A percentile compares a stretch with the other conserved stretches of the same genome.
These are phyloP conservation scores for Tachina lurida DNA, from an alignment of 2,888 invertebrate species.

Conservation along the genomic window DNA sequence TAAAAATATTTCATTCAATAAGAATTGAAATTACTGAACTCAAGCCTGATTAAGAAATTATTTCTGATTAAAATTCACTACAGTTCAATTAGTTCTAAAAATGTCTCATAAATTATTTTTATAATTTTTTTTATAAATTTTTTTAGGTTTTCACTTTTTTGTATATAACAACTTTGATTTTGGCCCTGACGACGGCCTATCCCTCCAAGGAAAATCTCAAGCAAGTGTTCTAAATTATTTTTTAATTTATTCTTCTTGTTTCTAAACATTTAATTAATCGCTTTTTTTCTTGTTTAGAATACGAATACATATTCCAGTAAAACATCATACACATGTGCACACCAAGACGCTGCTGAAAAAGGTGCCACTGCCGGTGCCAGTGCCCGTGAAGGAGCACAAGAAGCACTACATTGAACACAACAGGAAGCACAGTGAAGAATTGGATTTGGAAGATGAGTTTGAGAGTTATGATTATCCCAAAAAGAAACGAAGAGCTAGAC, in stretches of 20 bases:
- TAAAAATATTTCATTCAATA: too few relatives aligned
- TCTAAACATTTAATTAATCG: conserved; percentile 35
- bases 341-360: conserved; percentile 83
- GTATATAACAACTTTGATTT: conserved; percentile 78
- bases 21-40: too few relatives aligned
- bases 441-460: conserved; percentile 79
- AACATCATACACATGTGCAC: conserved; percentile 83
- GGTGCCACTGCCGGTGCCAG: conserved; percentile 81
- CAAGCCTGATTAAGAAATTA: too few relatives aligned
- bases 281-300: conserved; percentile 76
- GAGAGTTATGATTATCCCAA: conserved; percentile 81
- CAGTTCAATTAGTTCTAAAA: too few relatives aligned
- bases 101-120: too few relatives aligned
- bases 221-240: conserved; percentile 74
- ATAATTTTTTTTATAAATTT: not conserved
- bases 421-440: conserved; percentile 73
- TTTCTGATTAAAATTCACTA: too few relatives aligned
- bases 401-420: conserved; percentile 76
- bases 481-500: conserved; percentile 80
- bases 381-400: conserved; percentile 81
- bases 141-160: conserved; percentile 75
- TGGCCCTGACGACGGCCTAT: conserved; percentile 77
- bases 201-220: conserved; percentile 81
- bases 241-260: not conserved
- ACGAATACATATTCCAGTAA: conserved; percentile 82